Percentiles rank a stretch among this genome's conserved stretches.
These are phyloP conservation scores for Gnathonemus longibarbis DNA, from an alignment of 2,113 vertebrate species.

Conservation along the genomic window DNA sequence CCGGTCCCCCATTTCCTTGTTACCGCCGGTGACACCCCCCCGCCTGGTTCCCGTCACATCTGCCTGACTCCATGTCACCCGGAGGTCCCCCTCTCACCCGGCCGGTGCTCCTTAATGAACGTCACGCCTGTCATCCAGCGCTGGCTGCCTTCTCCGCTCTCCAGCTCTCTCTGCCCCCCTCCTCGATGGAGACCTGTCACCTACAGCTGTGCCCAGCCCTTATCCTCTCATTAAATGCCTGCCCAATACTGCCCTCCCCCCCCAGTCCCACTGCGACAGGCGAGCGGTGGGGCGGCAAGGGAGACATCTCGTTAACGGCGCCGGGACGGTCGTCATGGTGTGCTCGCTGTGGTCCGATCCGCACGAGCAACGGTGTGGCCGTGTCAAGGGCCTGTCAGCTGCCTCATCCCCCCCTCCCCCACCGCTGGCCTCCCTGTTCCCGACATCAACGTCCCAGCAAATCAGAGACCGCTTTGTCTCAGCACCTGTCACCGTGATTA, in stretches of 20 bases:
- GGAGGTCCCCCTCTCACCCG: too few species aligned
- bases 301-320: background rate
- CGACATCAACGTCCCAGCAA: background rate
- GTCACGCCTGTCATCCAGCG: background rate
- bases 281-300: background rate
- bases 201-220: background rate
- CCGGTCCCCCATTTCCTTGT: background rate
- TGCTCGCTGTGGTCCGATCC: background rate
- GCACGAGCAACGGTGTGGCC: background rate
- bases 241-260: background rate
- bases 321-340: background rate
- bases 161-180: background rate
- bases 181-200: background rate
- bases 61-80: background rate
- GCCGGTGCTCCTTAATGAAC: background rate
- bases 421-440: background rate
- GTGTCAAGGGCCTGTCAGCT: background rate
- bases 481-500: background rate
- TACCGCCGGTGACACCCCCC: background rate
- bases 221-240: conserved; percentile 3
- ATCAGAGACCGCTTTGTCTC: background rate
- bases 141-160: background rate
- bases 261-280: background rate
- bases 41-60: background rate
- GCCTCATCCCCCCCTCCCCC: background rate